Evolutionary conservation across 2,797 vertebrate genomes (phyloP).

Genomic region (Loris lydekkerianus): DNA sequence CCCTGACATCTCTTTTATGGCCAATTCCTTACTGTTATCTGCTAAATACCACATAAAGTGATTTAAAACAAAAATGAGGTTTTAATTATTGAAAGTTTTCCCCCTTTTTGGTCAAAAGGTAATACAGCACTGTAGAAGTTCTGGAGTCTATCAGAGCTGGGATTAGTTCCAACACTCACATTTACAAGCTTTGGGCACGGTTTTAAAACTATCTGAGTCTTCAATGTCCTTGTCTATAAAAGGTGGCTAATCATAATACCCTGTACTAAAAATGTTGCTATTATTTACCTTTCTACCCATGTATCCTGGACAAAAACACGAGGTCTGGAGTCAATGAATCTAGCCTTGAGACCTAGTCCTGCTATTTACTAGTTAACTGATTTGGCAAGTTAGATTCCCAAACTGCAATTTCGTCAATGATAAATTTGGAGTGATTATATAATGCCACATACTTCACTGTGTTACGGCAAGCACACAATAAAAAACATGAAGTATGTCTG

Average conservation of each 20-base stretch:
- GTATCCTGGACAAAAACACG: neutral
- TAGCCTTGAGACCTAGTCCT: neutral
- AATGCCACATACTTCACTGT: neutral
- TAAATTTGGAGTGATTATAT: neutral
- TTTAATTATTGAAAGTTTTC: neutral
- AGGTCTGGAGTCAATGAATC: neutral
- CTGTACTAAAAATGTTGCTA: neutral
- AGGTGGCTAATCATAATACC: neutral
- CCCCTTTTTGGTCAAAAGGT: neutral
- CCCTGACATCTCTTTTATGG: neutral
- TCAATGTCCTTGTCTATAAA: neutral
- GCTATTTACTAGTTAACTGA: neutral
- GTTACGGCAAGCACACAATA: neutral
- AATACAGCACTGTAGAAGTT: neutral
- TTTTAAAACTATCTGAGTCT: neutral
- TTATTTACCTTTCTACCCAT: neutral
- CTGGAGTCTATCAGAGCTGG: neutral
- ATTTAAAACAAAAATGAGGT: constrained; percentile 10
- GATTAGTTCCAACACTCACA: neutral
- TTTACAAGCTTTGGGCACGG: neutral
- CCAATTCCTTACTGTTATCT: neutral
- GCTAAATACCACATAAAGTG: neutral
- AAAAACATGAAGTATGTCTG: neutral
- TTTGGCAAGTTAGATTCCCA: neutral
- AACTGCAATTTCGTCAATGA: neutral